Conservation (phyloP, 2,888 invertebrate genomes). For the Nomada ruficornis region DNA sequence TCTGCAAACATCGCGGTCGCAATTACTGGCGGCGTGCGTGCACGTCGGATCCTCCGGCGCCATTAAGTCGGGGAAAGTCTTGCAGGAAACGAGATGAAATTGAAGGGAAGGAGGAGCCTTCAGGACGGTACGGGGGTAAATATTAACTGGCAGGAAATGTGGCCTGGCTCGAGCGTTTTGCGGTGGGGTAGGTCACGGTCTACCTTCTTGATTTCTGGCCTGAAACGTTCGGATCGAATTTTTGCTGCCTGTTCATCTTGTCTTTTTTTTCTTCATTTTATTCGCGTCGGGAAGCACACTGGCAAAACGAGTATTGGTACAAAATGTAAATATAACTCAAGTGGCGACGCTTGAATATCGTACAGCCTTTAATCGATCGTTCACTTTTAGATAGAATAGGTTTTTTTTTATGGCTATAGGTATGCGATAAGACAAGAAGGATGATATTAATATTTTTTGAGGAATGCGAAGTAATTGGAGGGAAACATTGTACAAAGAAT, state of each 20-base stretch:
- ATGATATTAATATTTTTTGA: no score
- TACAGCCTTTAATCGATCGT: neutral
- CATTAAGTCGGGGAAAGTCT: constrained; percentile 18
- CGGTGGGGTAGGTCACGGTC: constrained; percentile 12
- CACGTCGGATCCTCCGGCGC: constrained; percentile 13
- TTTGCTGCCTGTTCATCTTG: neutral
- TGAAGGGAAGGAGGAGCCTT: constrained; percentile 23
- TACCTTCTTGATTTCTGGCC: neutral
- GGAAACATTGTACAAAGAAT: no score
- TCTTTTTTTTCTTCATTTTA: no score
- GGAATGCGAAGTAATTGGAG: no score
- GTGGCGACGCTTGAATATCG: neutral
- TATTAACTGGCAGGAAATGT: constrained; percentile 12
- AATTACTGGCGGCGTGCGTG: constrained; percentile 63
- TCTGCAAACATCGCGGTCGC: constrained; percentile 62
- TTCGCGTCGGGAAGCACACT: no score
- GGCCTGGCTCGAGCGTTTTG: constrained; percentile 2
- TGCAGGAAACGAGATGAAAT: constrained; percentile 22
- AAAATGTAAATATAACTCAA: no score
- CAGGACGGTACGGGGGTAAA: neutral
- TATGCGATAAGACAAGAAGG: no score
- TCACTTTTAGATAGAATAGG: neutral
- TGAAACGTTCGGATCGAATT: neutral
- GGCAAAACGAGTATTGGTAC: no score
- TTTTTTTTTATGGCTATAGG: neutral